phyloP scores from a whole-genome alignment of 2,888 invertebrate genomes.

The Cecidostiba fungosa region DNA sequence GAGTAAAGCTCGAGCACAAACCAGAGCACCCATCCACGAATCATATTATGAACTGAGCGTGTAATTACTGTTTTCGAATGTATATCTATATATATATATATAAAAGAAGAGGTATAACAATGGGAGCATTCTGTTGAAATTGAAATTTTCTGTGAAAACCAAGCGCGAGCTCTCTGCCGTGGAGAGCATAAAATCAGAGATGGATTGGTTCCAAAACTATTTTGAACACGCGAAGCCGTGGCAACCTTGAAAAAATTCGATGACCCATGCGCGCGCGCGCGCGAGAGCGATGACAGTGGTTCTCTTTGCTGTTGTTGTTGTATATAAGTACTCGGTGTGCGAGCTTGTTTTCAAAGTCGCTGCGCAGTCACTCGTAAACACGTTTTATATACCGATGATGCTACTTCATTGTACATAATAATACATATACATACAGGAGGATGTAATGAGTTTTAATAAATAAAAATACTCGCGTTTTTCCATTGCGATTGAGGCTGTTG shows the following conservation, averaged over 20 bases:
- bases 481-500: not conserved
- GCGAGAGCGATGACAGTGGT: slow-evolving; percentile 56
- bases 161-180: not conserved
- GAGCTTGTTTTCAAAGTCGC: not conserved
- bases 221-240: slow-evolving; percentile 60
- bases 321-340: not conserved
- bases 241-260: slow-evolving; percentile 66
- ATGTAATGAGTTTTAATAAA: not conserved
- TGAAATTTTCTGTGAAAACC: slow-evolving; percentile 51
- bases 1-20: not conserved
- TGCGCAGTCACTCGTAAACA: not conserved
- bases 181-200: slow-evolving; percentile 55
- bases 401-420: no score
- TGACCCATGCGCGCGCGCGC: slow-evolving; percentile 60
- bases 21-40: not conserved
- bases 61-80: slow-evolving; percentile 29
- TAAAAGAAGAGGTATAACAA: slow-evolving; percentile 22
- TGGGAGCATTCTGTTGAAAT: slow-evolving; percentile 54
- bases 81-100: not conserved
- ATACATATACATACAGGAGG: no score
- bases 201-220: slow-evolving; percentile 65
- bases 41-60: no score
- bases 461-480: no score
- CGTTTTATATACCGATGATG: not conserved
- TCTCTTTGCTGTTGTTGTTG: slow-evolving; percentile 22